Evolutionary conservation across 2,888 invertebrate species (phyloP).

Genomic region (Rhagonycha fulva): DNA sequence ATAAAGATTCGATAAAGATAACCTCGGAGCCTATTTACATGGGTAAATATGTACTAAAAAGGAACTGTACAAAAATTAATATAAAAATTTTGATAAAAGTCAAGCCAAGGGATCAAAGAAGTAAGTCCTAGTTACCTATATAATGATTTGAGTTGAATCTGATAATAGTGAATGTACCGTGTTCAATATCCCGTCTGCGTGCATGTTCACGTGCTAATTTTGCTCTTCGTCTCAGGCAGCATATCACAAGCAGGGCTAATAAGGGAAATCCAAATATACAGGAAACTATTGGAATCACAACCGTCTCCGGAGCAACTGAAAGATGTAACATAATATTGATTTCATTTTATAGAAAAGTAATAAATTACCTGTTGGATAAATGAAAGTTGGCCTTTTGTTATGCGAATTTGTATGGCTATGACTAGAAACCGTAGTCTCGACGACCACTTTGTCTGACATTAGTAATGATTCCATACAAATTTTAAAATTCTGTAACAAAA

Average conservation of each 20-base stretch:
- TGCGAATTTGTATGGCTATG: constrained; percentile 37
- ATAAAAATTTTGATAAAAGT: not conserved
- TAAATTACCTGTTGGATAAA: constrained; percentile 67
- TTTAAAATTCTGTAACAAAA: not conserved
- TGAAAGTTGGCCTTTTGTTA: constrained; percentile 71
- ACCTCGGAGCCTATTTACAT: not conserved
- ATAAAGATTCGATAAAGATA: not conserved
- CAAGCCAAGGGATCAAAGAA: constrained; percentile 16
- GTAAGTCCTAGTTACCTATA: constrained; percentile 62
- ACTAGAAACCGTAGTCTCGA: constrained; percentile 20
- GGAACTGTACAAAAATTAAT: not conserved
- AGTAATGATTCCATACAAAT: not conserved
- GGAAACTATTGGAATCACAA: constrained; percentile 86
- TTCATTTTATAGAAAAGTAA: not conserved
- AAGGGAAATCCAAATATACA: constrained; percentile 89
- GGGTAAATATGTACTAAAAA: not conserved
- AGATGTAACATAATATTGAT: constrained; percentile 35
- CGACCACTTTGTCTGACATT: constrained; percentile 25
- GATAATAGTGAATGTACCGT: constrained; percentile 82
- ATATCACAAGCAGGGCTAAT: constrained; percentile 83
- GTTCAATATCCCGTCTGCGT: constrained; percentile 77
- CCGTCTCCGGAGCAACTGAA: constrained; percentile 85
- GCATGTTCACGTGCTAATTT: constrained; percentile 84
- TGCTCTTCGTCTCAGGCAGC: constrained; percentile 81
- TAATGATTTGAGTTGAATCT: constrained; percentile 75